Percentiles rank a stretch among this genome's conserved stretches.
Evolutionary conservation across 2,888 invertebrate genomes (phyloP).

Genomic region (Papilio demoleus): DNA sequence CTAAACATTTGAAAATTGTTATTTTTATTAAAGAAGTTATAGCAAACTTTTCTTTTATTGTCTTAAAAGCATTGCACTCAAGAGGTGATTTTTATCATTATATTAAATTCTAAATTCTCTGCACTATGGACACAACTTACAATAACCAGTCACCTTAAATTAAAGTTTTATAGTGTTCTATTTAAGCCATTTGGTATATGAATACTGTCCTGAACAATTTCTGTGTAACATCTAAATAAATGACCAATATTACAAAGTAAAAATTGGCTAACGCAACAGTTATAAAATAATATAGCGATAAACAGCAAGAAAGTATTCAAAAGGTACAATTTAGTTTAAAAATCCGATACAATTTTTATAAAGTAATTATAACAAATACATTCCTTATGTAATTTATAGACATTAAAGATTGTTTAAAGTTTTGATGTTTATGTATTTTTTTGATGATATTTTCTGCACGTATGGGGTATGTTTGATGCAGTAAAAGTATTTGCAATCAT

Average conservation of each 20-base stretch:
- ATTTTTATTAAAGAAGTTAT: not conserved
- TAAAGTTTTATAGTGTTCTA: constrained; percentile 63
- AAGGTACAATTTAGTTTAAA: not conserved
- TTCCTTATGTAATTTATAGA: not conserved
- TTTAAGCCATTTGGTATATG: constrained; percentile 75
- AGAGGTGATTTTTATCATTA: not conserved
- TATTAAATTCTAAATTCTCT: constrained; percentile 44
- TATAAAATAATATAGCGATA: constrained; percentile 9
- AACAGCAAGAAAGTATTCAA: not conserved
- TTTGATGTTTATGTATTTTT: too few species aligned
- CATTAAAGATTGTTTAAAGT: too few species aligned
- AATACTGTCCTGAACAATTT: constrained; percentile 75
- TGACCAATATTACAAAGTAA: constrained; percentile 43
- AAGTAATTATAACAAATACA: not conserved
- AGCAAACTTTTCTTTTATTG: constrained; percentile 11
- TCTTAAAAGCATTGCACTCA: constrained; percentile 11
- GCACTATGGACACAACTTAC: constrained; percentile 43
- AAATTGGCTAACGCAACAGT: constrained; percentile 23
- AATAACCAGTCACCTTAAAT: constrained; percentile 47
- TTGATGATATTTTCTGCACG: not conserved
- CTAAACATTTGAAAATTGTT: not conserved
- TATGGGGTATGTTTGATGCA: not conserved
- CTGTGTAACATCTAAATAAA: constrained; percentile 48
- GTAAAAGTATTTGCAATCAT: too few species aligned
- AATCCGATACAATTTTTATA: not conserved